Conservation (phyloP, 1,140 invertebrate species). For the Helicoverpa zea region DNA sequence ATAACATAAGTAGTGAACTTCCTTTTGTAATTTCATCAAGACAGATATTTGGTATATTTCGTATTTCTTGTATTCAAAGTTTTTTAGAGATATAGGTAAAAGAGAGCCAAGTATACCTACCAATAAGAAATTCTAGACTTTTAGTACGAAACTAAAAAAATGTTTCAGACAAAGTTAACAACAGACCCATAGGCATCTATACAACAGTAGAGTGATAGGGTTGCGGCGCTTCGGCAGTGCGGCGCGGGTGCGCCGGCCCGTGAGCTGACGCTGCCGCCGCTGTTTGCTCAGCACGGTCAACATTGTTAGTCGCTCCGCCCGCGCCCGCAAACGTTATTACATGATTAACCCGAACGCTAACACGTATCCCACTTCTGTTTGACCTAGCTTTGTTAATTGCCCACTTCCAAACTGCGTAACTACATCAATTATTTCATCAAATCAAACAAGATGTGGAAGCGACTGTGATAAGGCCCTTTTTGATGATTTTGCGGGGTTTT, state of each 20-base stretch:
- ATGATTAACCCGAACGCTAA: conserved; percentile 74
- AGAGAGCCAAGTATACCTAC: no score
- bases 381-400: conserved; percentile 67
- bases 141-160: no score
- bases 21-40: no score
- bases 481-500: not conserved
- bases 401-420: conserved; percentile 57
- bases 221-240: conserved; percentile 57
- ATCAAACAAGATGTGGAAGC: conserved; percentile 23
- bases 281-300: conserved; percentile 81
- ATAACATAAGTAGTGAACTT: no score
- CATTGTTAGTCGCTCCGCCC: conserved; percentile 77
- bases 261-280: conserved; percentile 73
- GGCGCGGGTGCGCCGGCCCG: conserved; percentile 64
- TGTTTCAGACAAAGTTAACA: no score
- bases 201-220: conserved; percentile 56
- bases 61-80: no score
- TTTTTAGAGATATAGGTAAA: no score
- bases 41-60: no score
- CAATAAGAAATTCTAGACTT: no score
- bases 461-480: not conserved
- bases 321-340: conserved; percentile 79
- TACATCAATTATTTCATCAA: conserved; percentile 53
- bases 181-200: not conserved
- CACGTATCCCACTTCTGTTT: conserved; percentile 70